These are phyloP conservation scores for Paralinhomoeus sp. DNA, from an alignment of 2,888 invertebrate genomes.

Conservation along the genomic window DNA sequence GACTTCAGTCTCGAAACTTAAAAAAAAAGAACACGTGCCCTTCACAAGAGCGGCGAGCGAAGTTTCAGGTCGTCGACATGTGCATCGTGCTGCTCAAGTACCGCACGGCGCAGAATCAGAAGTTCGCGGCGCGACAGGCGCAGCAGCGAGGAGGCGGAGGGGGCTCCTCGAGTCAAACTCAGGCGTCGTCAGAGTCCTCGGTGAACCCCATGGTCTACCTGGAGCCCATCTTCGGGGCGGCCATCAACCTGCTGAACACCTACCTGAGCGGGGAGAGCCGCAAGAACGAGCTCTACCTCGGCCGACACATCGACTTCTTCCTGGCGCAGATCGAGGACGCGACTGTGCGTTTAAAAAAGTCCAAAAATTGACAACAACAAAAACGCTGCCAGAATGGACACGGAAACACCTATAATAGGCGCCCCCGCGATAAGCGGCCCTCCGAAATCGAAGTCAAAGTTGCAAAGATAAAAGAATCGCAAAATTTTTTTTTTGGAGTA, in stretches of 20 bases:
- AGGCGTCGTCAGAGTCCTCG: neutral
- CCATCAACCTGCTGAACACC: slow-evolving; percentile 22
- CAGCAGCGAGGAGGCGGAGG: no score
- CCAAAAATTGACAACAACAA: no score
- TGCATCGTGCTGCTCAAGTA: slow-evolving; percentile 21
- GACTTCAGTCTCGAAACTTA: no score
- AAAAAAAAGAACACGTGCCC: no score
- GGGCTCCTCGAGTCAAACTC: no score
- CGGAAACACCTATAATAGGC: no score
- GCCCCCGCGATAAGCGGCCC: no score
- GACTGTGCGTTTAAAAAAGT: neutral
- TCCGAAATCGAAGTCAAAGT: no score
- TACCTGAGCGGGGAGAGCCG: slow-evolving; percentile 26
- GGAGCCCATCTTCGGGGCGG: neutral
- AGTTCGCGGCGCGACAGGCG: slow-evolving; percentile 10
- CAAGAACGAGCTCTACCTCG: slow-evolving; percentile 28
- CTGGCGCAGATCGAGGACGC: slow-evolving; percentile 27
- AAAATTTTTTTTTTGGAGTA: no score
- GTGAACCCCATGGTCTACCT: neutral
- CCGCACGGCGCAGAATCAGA: slow-evolving; percentile 22
- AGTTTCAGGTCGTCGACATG: slow-evolving; percentile 25
- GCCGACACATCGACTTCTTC: slow-evolving; percentile 28
- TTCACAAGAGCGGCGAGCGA: no score
- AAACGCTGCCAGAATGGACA: no score
- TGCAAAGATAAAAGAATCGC: no score